Conservation (phyloP, 2,888 invertebrate species). For the Drosophila leonis region DNA sequence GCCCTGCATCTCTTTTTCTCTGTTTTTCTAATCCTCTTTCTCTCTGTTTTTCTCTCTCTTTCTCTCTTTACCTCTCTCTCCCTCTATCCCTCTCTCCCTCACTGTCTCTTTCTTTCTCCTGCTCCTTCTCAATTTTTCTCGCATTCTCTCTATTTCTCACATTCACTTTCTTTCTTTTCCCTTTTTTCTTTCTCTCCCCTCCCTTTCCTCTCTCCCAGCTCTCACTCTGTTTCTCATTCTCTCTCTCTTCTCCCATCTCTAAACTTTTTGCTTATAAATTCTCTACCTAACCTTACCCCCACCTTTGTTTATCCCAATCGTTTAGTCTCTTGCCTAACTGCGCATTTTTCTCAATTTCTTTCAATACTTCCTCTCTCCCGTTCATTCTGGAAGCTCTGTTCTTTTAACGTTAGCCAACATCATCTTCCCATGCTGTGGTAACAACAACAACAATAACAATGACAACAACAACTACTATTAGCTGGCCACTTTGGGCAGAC, state of each 20-base stretch:
- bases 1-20: background rate
- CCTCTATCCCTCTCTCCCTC: background rate
- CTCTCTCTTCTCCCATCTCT: background rate
- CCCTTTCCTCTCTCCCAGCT: no score
- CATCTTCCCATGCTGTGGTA: constrained; percentile 64
- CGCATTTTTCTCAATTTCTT: constrained; percentile 11
- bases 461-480: constrained; percentile 60
- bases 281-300: background rate
- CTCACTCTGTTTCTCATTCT: background rate
- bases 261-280: background rate
- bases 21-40: background rate
- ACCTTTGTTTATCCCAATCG: background rate
- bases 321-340: background rate
- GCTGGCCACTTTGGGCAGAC: constrained; percentile 70
- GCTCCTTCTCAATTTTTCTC: background rate
- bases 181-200: background rate
- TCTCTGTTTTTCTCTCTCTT: background rate
- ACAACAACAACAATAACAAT: constrained; percentile 3
- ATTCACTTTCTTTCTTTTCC: background rate
- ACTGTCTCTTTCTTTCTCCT: accelerated
- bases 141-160: background rate
- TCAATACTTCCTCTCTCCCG: background rate
- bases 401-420: constrained; percentile 6
- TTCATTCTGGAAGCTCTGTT: background rate
- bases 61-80: background rate